Conservation (phyloP, 2,888 invertebrate genomes). For the Apoda limacodes region DNA sequence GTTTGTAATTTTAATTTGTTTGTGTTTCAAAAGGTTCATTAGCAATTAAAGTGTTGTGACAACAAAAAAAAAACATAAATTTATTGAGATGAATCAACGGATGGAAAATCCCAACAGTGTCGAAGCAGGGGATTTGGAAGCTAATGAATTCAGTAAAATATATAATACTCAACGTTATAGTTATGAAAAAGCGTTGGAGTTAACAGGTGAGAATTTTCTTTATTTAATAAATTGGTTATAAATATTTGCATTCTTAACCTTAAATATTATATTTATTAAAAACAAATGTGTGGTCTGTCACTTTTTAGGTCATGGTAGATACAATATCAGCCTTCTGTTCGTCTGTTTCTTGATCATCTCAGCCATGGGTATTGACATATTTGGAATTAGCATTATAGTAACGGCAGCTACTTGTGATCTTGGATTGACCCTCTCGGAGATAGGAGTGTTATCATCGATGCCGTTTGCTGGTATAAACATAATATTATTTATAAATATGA, state of each 20-base stretch:
- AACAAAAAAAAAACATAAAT: no score
- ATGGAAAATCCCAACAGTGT: no score
- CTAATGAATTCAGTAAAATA: slow-evolving; percentile 6
- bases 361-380: slow-evolving; percentile 65
- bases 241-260: no score
- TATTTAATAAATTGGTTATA: background rate
- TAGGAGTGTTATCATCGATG: slow-evolving; percentile 63
- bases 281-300: no score
- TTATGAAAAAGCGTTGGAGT: slow-evolving; percentile 31
- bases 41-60: no score
- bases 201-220: slow-evolving; percentile 29
- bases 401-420: slow-evolving; percentile 69
- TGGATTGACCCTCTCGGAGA: slow-evolving; percentile 51
- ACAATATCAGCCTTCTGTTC: slow-evolving; percentile 57
- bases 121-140: slow-evolving; percentile 6
- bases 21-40: no score
- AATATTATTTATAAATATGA: slow-evolving; percentile 4
- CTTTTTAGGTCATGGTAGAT: slow-evolving; percentile 56
- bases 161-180: slow-evolving; percentile 14
- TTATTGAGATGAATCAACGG: no score
- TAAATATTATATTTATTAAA: no score
- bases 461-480: slow-evolving; percentile 57
- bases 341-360: slow-evolving; percentile 60
- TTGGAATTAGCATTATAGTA: slow-evolving; percentile 65
- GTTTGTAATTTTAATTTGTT: no score